These are phyloP conservation scores for Pyrrhia umbra DNA, from an alignment of 2,888 invertebrate species.

Conservation along the genomic window DNA sequence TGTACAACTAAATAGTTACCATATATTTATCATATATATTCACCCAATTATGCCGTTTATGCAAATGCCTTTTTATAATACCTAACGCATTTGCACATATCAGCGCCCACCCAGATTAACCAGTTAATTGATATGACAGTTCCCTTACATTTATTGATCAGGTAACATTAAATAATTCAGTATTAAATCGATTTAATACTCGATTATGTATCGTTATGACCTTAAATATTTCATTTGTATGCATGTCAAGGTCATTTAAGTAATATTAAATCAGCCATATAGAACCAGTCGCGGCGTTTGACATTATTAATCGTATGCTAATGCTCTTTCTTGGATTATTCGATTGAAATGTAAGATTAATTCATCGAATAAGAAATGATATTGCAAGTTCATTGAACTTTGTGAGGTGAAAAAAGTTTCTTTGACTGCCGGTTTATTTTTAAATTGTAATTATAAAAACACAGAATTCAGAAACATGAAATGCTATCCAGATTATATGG, in stretches of 20 bases:
- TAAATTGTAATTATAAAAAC: neutral
- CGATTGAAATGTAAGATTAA: constrained; percentile 49
- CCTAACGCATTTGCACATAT: constrained; percentile 12
- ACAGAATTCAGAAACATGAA: neutral
- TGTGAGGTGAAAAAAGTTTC: neutral
- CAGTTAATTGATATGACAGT: constrained; percentile 29
- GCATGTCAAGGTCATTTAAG: constrained; percentile 57
- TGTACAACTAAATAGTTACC: neutral
- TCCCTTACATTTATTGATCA: constrained; percentile 21
- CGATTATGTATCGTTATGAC: constrained; percentile 37
- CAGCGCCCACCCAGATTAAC: constrained; percentile 41
- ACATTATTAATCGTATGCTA: constrained; percentile 47
- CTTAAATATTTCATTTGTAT: constrained; percentile 55
- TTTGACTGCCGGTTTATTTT: neutral
- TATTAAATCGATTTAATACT: constrained; percentile 32
- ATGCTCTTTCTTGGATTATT: constrained; percentile 41
- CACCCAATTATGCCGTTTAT: constrained; percentile 5
- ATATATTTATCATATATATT: neutral
- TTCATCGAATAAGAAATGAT: constrained; percentile 23
- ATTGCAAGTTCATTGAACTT: constrained; percentile 30
- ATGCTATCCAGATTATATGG: neutral
- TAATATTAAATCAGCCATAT: constrained; percentile 47
- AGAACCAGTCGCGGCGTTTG: constrained; percentile 28
- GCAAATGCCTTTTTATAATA: neutral
- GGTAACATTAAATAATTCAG: constrained; percentile 30